phyloP scores from a whole-genome alignment of 2,113 vertebrate genomes.

The Heterotis niloticus region DNA sequence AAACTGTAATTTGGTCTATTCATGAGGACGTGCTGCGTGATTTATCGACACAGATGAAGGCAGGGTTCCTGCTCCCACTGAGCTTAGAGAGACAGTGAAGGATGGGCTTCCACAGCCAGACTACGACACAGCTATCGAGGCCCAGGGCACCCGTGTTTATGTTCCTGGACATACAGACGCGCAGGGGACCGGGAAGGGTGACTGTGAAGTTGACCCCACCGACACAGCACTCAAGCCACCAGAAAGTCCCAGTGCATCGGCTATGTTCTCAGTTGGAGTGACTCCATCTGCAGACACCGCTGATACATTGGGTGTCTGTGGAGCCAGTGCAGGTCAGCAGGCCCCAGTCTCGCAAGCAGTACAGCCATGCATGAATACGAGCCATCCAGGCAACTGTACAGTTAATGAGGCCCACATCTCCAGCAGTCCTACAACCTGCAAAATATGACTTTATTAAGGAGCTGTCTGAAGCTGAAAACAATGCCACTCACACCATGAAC shows the following conservation, averaged over 20 bases:
- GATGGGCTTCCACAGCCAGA: conserved; percentile 44
- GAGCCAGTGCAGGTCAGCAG: conserved; percentile 4
- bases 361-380: not conserved
- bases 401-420: conserved; percentile 33
- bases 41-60: conserved; percentile 55
- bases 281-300: conserved; percentile 31
- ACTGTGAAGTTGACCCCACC: conserved; percentile 38
- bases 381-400: conserved; percentile 25
- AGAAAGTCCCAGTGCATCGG: not conserved
- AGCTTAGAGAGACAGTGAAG: conserved; percentile 58
- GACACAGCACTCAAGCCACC: not conserved
- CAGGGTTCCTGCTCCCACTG: conserved; percentile 46
- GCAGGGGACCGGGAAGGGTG: conserved; percentile 32
- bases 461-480: conserved; percentile 16
- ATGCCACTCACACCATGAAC: conserved; percentile 26
- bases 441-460: conserved; percentile 41
- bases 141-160: conserved; percentile 18
- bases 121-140: conserved; percentile 1
- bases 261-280: not conserved
- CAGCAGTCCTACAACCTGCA: conserved; percentile 3
- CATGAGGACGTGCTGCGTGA: conserved; percentile 53
- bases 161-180: conserved; percentile 42
- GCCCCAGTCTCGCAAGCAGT: not conserved
- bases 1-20: conserved; percentile 46
- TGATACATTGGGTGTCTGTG: conserved; percentile 38